phyloP scores from a whole-genome alignment of 2,113 vertebrate species.

The Actinemys pallida region DNA sequence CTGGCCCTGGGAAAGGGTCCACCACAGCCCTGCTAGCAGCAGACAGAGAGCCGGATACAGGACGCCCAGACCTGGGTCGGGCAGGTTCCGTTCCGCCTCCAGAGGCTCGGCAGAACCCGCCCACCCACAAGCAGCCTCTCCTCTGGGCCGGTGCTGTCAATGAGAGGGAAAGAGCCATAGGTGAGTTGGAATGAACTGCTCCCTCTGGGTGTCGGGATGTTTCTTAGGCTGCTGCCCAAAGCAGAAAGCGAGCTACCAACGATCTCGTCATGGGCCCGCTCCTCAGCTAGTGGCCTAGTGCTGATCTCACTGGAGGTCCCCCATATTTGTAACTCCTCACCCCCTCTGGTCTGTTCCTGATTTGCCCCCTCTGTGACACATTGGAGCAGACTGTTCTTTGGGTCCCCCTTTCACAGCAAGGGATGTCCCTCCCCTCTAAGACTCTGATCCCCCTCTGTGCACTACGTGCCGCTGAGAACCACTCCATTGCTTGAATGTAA shows the following conservation, averaged over 20 bases:
- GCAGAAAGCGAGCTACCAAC: too few species aligned
- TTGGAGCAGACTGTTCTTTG: neutral
- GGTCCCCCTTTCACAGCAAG: neutral
- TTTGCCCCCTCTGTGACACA: too few species aligned
- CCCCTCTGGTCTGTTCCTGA: neutral
- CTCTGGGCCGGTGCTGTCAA: neutral
- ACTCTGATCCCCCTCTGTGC: neutral
- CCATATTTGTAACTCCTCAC: neutral
- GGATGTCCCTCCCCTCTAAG: neutral
- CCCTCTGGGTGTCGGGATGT: rapidly evolving
- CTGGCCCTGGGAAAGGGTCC: neutral
- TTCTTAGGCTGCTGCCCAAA: too few species aligned
- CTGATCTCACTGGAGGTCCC: neutral
- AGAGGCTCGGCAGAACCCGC: neutral
- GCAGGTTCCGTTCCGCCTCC: neutral
- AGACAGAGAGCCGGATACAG: neutral
- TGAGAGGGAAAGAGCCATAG: neutral
- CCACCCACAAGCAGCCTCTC: neutral
- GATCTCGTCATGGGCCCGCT: neutral
- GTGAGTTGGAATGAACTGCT: constrained; percentile 28
- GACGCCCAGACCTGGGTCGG: rapidly evolving
- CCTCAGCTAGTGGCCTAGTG: neutral
- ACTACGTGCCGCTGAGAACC: too few species aligned
- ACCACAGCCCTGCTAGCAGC: neutral
- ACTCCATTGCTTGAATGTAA: too few species aligned